Percentiles rank a stretch among this genome's conserved stretches.
These are phyloP conservation scores for Labroides dimidiatus DNA, from an alignment of 2,797 vertebrate genomes.

Conservation along the genomic window DNA sequence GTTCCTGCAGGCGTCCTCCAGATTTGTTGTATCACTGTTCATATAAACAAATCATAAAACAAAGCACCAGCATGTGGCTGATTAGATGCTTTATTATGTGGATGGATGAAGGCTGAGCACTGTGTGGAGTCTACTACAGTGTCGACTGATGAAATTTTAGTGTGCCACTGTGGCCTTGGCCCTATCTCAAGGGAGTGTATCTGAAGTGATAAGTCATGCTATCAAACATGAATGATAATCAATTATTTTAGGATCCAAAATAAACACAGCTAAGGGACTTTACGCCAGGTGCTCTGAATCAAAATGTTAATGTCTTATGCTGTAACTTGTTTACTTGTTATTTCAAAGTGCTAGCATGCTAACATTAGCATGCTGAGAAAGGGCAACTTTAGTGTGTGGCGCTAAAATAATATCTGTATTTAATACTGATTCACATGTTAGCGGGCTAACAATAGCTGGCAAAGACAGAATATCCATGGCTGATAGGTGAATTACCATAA, in stretches of 20 bases:
- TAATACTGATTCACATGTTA: no score
- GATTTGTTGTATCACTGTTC: slow-evolving; percentile 52
- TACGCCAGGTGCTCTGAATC: neutral
- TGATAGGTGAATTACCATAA: neutral
- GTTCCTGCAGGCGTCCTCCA: slow-evolving; percentile 37
- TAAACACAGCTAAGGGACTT: neutral
- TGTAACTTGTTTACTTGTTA: no score
- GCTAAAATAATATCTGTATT: no score
- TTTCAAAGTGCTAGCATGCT: no score
- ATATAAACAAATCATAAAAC: slow-evolving; percentile 56
- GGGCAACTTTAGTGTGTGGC: no score
- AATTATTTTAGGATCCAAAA: neutral
- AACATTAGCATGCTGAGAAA: no score
- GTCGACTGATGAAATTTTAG: neutral
- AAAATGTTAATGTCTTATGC: no score
- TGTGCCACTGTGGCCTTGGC: slow-evolving; percentile 3
- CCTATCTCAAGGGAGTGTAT: slow-evolving; percentile 3
- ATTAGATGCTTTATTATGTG: slow-evolving; percentile 36
- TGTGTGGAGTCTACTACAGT: slow-evolving; percentile 7
- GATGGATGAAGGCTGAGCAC: slow-evolving; percentile 30
- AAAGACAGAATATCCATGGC: no score
- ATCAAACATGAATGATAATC: neutral
- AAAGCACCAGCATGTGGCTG: slow-evolving; percentile 45
- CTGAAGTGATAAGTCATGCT: neutral
- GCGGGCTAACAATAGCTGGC: neutral